Evolutionary conservation across 2,888 invertebrate genomes (phyloP), one percentile per base, ranked within the genome.

Genomic region (Chymomyza amoena): DNA sequence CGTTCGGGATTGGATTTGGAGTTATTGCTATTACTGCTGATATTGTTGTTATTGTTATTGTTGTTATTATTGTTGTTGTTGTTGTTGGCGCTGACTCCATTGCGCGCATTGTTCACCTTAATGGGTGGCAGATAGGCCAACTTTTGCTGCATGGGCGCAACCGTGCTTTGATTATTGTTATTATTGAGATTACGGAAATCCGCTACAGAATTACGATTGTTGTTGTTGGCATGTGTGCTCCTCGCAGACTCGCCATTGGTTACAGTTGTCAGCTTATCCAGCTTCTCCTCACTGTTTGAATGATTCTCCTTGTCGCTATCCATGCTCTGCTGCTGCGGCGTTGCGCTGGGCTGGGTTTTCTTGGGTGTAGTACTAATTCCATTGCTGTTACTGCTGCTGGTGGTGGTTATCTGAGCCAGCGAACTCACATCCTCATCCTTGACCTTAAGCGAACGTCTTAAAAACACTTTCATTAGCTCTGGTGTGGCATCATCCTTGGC

Each of bases 391-490:
- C 32, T 36, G 50, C 54, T 57, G 9, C 32, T 63, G 4, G 45
- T 66, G 6, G 20, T 36, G 54, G 3, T 73, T 0, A 62, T 25
- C 62, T 79, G 79, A 0, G 80, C 69, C 13, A 78, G 93, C 75
- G 94, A 93, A 73, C 94, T 93, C 16, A 93, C 93, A 69, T 95
- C 91, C 56, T 96, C 95, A 5, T 96, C 96, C 92, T 95, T 95
- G n/a, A 96, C 92, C 91, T 96, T 96, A 0, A 96, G 92, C n/a
- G 96, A 96, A 69, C 96, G 92, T 57, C 96, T 92, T 0, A 96
- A 96, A 89, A 96, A 96, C 0, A 96, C 96, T 91, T 96, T 96
- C 94, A 96, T 95, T 9, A 96, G 89, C 90, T 96, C 96, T 0
- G 96, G 96, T 89, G 96, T 95, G 50, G 95, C 94, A 69, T 96